Base-by-base conservation (phyloP, 2,888 invertebrate genomes). In the Nezara viridula region DNA sequence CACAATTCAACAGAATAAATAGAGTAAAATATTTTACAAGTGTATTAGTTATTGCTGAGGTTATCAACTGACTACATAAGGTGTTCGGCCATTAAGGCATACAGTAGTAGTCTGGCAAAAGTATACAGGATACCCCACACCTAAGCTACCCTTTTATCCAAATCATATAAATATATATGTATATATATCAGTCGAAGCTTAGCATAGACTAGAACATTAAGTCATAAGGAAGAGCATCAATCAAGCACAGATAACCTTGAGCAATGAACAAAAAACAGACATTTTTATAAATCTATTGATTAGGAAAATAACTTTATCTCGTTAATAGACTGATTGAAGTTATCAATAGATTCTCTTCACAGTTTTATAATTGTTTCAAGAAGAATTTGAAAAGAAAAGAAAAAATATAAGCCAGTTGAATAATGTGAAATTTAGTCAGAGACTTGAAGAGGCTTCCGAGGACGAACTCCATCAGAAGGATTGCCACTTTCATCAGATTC, bases 161-260 rank as follows among this genome's bases (percentile, higher is more conserved):
- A n/a, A 40, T 47, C n/a, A 81, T 81, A 44, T 81, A 81, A 81
- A 81, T 81, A 44, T 81, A 73, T 73, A 73, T 73, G 66, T 73
- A 32, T 37, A 32, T 66, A 81, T 81, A 73, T 88, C 88, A 88
- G 88, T 88, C 88, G 27, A 88, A 88, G 88, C 88, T 88, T 73
- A 73, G 44, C 27, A 88, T 49, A 88, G 88, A 88, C 88, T 88
- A 88, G 88, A 88, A 55, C 24, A 55, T 86, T 86, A 86, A 55
- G 86, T 52, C 86, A 60, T 32, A 55, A 52, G 86, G 86, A 86
- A 86, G 86, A 86, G 40, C 86, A 37, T 44, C n/a, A n/a, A 81
- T 47, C 81, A 81, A 81, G 81, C 40, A 47, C 4, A 81, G 81
- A 47, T 81, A 81, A 81, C 44, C 81, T n/a, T 47, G 44, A 44